Percentiles rank a stretch among this genome's conserved stretches.
Evolutionary conservation across 2,113 vertebrate species (phyloP).

Genomic region (Himantopus leucocephalus): DNA sequence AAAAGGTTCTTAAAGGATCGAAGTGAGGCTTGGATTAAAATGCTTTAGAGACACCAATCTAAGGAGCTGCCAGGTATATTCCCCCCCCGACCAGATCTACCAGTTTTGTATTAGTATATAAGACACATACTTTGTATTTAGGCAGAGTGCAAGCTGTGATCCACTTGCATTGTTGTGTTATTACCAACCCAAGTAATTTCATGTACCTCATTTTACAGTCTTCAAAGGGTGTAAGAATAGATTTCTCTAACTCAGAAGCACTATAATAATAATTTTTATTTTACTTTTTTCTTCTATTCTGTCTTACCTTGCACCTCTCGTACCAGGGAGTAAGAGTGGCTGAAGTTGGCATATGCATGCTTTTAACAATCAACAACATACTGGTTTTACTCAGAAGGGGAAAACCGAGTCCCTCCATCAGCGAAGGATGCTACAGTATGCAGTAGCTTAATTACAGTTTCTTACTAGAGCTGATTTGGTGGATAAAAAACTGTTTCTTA

Average conservation of each 20-base stretch:
- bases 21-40: neutral
- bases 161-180: neutral
- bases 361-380: neutral
- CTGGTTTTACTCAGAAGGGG: neutral
- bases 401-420: neutral
- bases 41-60: neutral
- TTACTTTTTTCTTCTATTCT: neutral
- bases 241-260: neutral
- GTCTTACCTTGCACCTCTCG: neutral
- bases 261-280: neutral
- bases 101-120: neutral
- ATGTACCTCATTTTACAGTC: neutral
- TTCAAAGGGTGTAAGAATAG: neutral
- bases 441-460: neutral
- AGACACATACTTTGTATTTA: neutral
- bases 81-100: neutral
- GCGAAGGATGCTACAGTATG: neutral
- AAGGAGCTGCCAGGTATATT: neutral
- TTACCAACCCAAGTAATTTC: neutral
- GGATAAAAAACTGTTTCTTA: neutral
- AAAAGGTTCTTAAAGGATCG: neutral
- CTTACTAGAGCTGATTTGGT: neutral
- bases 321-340: neutral
- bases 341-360: neutral
- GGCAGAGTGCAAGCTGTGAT: neutral